Evolutionary conservation across 2,888 invertebrate genomes (phyloP).

Genomic region (Hoplodrina blanda): DNA sequence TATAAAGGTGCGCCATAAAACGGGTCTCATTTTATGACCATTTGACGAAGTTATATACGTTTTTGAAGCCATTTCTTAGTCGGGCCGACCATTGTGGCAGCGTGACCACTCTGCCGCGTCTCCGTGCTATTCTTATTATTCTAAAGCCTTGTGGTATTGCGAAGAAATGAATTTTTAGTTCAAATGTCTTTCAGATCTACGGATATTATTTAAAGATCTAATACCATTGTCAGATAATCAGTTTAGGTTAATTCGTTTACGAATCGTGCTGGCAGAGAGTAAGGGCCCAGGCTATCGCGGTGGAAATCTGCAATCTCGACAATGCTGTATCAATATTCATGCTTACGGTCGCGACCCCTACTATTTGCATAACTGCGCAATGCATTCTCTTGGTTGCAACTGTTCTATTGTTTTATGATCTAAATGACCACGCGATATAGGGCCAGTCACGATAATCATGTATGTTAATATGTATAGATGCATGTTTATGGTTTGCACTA

Average conservation of each 20-base stretch:
- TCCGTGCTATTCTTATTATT: constrained; percentile 79
- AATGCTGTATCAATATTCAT: constrained; percentile 90
- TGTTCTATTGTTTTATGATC: constrained; percentile 90
- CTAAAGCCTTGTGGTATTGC: constrained; percentile 74
- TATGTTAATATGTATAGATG: constrained; percentile 81
- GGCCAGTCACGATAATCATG: constrained; percentile 87
- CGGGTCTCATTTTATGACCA: constrained; percentile 88
- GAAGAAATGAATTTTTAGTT: constrained; percentile 70
- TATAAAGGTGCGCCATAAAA: constrained; percentile 89
- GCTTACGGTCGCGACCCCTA: constrained; percentile 88
- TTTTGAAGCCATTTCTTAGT: constrained; percentile 87
- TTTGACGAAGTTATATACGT: constrained; percentile 89
- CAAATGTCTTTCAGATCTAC: constrained; percentile 65
- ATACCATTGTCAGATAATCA: constrained; percentile 79
- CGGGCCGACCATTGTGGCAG: constrained; percentile 83
- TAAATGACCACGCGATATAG: constrained; percentile 89
- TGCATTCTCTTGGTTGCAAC: constrained; percentile 87
- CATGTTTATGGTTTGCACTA: constrained; percentile 72
- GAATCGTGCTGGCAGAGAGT: constrained; percentile 86
- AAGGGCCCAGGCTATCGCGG: constrained; percentile 82
- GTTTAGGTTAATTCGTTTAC: constrained; percentile 82
- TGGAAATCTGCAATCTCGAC: constrained; percentile 87
- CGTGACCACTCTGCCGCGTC: constrained; percentile 79
- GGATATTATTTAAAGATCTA: constrained; percentile 71
- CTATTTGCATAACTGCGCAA: constrained; percentile 89